Conservation (phyloP, 1,140 invertebrate genomes). For the Drosophila ogumai region DNA sequence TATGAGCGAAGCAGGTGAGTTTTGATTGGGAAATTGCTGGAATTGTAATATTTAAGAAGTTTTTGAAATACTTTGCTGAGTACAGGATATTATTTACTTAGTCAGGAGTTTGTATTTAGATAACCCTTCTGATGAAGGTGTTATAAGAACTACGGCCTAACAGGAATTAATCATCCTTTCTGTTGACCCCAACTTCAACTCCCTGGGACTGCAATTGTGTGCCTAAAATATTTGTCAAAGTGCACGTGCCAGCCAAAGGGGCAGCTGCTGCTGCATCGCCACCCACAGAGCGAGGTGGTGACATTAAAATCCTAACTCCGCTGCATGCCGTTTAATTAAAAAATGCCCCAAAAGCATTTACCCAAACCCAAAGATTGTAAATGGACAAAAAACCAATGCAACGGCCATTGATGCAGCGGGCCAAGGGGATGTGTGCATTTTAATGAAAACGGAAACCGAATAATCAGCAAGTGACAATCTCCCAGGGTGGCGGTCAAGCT, state of each 20-base stretch:
- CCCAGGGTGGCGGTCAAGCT: slow-evolving; percentile 65
- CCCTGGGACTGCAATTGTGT: slow-evolving; percentile 35
- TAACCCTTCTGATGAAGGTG: background rate
- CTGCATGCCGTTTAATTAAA: slow-evolving; percentile 79
- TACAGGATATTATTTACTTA: too few relatives aligned
- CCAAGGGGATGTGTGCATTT: slow-evolving; percentile 58
- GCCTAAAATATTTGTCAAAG: slow-evolving; percentile 77
- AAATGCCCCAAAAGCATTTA: slow-evolving; percentile 84
- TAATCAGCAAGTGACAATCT: slow-evolving; percentile 80
- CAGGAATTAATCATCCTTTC: slow-evolving; percentile 19
- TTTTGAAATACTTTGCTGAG: background rate
- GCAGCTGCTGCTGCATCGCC: slow-evolving; percentile 16
- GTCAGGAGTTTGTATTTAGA: too few relatives aligned
- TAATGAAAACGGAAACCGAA: slow-evolving; percentile 81
- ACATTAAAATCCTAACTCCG: slow-evolving; percentile 66
- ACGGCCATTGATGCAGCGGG: slow-evolving; percentile 46
- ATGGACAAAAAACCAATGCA: slow-evolving; percentile 41
- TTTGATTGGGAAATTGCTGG: background rate
- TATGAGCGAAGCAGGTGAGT: background rate
- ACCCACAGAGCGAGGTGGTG: slow-evolving; percentile 60
- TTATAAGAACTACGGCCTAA: background rate
- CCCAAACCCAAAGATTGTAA: slow-evolving; percentile 34
- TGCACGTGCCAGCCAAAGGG: slow-evolving; percentile 61
- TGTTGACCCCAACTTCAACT: background rate
- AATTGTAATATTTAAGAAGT: background rate